Evolutionary conservation across 2,888 invertebrate species (phyloP), one percentile per base, ranked within the genome.

Genomic region (Fissipunctia ypsillon): DNA sequence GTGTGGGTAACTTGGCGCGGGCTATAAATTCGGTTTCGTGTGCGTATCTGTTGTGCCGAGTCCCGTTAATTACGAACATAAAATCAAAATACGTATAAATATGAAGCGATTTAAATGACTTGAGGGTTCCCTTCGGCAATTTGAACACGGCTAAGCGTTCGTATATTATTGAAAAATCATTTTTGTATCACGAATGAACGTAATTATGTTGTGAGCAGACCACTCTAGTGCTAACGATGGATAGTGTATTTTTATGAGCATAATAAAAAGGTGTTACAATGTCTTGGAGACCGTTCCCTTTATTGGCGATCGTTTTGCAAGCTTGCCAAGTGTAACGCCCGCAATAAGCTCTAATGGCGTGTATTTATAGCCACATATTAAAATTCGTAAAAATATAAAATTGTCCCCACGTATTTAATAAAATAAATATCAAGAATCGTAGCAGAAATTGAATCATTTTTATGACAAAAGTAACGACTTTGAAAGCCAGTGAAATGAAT

Each of bases 211-310:
- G 25, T 50, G 41, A 59, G 56, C 48, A 54, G 61, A 52, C 68
- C 65, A 69, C 70, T 73, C 70, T 81, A 84, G 83, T 80, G 68
- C 76, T 88, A 90, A 90, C 85, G 80, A 81, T 41, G 70, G 82
- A 84, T 88, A 89, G 90, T 90, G 87, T 85, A 86, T 86, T 89
- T 88, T 90, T 85, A 90, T 78, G 85, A 78, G 69, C 31, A 80
- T 81, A 86, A 87, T 90, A 90, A 91, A 89, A 89, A 88, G 87
- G 89, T 90, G 88, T 87, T 84, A 87, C 88, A 89, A 82, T 86
- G 86, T 88, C 87, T 88, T 77, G 63, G 80, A 81, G 77, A 77
- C 77, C 71, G 78, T 78, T 81, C 76, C 52, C 84, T 89, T 88
- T 90, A 90, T 85, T 84, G 87, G 83, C 63, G 81, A 89, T 88